phyloP scores from a whole-genome alignment of 2,113 vertebrate species.

The Oostethus manadensis region DNA sequence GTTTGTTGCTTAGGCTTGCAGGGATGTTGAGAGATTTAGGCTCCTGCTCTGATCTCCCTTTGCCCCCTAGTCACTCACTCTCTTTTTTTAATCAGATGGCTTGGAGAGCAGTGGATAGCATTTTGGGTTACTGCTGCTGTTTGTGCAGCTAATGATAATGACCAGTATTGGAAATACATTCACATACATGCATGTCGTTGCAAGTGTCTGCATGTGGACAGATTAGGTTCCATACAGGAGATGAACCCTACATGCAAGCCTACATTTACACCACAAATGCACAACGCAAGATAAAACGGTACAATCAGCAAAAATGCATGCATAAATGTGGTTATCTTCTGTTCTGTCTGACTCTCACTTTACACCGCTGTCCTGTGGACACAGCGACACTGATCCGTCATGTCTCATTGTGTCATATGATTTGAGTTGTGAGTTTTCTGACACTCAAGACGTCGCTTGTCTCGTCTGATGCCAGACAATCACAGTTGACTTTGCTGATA shows the following conservation, averaged over 20 bases:
- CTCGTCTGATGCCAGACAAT: constrained; percentile 39
- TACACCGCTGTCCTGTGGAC: constrained; percentile 30
- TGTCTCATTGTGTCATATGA: constrained; percentile 35
- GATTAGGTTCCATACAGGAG: not conserved
- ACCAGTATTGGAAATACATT: constrained; percentile 43
- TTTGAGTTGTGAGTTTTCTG: constrained; percentile 46
- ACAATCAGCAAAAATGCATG: not conserved
- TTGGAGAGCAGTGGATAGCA: constrained; percentile 56
- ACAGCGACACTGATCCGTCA: constrained; percentile 36
- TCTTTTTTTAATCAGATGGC: constrained; percentile 65
- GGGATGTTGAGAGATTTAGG: constrained; percentile 46
- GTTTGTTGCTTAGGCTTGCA: constrained; percentile 53
- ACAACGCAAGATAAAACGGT: not conserved
- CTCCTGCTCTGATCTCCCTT: constrained; percentile 21
- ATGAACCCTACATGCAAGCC: not conserved
- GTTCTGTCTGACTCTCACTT: constrained; percentile 20
- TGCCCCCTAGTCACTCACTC: constrained; percentile 9
- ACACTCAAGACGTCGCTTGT: constrained; percentile 37
- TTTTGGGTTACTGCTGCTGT: constrained; percentile 48
- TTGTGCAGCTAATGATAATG: constrained; percentile 26
- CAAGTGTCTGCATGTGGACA: not conserved
- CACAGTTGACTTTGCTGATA: constrained; percentile 34
- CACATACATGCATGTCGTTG: constrained; percentile 20
- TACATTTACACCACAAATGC: not conserved
- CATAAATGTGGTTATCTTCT: not conserved